Percentiles rank a stretch among this genome's conserved stretches.
These are phyloP conservation scores for Subanguina moxae DNA, from an alignment of 1,140 invertebrate species.

Conservation along the genomic window DNA sequence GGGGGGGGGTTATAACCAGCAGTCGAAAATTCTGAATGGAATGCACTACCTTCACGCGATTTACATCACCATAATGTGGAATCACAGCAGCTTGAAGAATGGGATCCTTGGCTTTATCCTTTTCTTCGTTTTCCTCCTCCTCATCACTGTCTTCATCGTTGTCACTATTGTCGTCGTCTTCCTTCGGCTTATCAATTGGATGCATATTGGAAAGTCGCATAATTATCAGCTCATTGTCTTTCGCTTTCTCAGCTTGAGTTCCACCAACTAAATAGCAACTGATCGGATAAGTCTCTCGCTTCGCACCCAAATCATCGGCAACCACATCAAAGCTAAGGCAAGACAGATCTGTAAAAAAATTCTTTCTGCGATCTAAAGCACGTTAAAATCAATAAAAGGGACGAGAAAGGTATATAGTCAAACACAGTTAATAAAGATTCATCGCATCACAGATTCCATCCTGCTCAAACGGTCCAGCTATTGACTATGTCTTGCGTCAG, in stretches of 20 bases:
- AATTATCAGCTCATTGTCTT: conserved; percentile 42
- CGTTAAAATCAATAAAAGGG: not conserved
- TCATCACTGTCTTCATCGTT: conserved; percentile 27
- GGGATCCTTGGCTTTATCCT: conserved; percentile 24
- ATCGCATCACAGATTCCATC: too few species aligned
- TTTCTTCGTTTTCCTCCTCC: conserved; percentile 44
- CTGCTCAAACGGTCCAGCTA: too few species aligned
- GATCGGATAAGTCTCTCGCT: conserved; percentile 31
- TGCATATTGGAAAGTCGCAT: conserved; percentile 45
- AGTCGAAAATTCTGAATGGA: too few species aligned
- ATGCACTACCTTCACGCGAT: conserved; percentile 45
- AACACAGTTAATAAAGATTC: too few species aligned
- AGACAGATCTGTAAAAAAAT: conserved; percentile 35
- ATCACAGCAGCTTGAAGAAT: conserved; percentile 44
- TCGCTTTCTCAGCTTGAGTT: conserved; percentile 47
- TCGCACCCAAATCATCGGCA: conserved; percentile 35
- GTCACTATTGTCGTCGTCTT: conserved; percentile 20
- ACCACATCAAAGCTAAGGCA: conserved; percentile 47
- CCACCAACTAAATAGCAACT: conserved; percentile 42
- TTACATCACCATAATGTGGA: conserved; percentile 42
- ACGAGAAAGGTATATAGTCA: not conserved
- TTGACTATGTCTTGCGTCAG: too few species aligned
- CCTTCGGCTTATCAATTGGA: conserved; percentile 32
- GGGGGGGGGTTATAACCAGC: too few species aligned
- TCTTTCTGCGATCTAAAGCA: not conserved